A percentile compares a stretch with the other conserved stretches of the same genome.
Conservation (phyloP, 2,113 vertebrate species). For the Halichoeres trimaculatus region DNA sequence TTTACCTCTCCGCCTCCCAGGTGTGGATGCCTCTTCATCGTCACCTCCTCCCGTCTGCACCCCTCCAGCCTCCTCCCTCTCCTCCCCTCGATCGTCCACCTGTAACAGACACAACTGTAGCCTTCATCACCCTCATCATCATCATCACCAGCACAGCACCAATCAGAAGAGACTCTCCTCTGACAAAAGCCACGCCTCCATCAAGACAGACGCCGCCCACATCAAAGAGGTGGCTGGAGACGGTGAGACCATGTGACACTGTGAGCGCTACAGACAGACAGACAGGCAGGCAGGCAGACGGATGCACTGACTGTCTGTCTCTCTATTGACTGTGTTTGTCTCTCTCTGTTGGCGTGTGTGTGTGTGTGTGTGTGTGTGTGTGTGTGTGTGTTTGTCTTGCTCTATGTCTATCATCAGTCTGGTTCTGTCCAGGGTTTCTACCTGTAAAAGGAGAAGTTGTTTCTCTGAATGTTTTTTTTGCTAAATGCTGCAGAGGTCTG, state of each 20-base stretch:
- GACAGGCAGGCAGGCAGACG: too few species aligned
- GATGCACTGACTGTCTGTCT: too few species aligned
- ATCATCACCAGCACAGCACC: conserved; percentile 9
- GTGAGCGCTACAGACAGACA: background rate
- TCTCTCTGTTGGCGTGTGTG: too few species aligned
- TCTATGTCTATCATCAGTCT: too few species aligned
- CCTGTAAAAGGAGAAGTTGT: too few species aligned
- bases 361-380: too few species aligned
- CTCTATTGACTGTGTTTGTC: too few species aligned
- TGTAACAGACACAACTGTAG: conserved; percentile 28
- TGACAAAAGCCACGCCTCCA: conserved; percentile 68
- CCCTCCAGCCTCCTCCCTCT: conserved; percentile 50
- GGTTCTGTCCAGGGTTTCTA: too few species aligned
- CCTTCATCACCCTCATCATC: conserved; percentile 13
- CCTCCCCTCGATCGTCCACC: conserved; percentile 10
- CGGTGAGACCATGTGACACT: conserved; percentile 70
- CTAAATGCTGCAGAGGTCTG: too few species aligned
- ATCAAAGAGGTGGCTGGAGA: conserved; percentile 81
- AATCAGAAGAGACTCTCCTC: conserved; percentile 64
- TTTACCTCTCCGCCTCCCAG: conserved; percentile 16
- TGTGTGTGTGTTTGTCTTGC: too few species aligned
- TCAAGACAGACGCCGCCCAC: conserved; percentile 73
- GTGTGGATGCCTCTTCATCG: conserved; percentile 12
- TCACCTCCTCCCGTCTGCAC: conserved; percentile 33
- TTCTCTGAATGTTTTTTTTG: too few species aligned